These are phyloP conservation scores for Apamea anceps DNA, from an alignment of 2,888 invertebrate genomes.

Conservation along the genomic window DNA sequence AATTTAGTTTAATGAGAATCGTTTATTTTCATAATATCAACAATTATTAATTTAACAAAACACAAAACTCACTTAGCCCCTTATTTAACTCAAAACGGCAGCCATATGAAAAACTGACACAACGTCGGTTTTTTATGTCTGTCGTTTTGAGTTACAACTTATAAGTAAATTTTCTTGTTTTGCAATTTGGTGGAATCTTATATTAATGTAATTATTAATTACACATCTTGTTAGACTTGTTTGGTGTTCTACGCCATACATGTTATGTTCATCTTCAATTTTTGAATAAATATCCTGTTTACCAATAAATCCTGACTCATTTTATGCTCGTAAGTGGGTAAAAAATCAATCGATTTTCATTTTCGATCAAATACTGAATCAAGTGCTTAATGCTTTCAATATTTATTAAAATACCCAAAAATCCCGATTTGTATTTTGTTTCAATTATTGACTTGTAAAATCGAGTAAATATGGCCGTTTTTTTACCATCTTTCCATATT, in stretches of 20 bases:
- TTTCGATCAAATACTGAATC: constrained; percentile 7
- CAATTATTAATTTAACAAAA: too few relatives aligned
- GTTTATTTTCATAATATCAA: too few relatives aligned
- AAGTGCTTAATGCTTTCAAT: constrained; percentile 5
- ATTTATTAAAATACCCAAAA: constrained; percentile 6
- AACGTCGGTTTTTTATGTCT: too few relatives aligned
- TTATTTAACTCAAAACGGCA: too few relatives aligned
- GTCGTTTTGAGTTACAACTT: background rate
- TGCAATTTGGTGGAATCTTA: constrained; percentile 1
- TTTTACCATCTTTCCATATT: constrained; percentile 2
- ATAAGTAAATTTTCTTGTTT: background rate
- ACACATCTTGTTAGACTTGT: background rate
- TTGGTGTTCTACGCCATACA: too few relatives aligned
- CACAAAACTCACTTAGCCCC: background rate
- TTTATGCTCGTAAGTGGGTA: background rate
- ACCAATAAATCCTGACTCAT: background rate
- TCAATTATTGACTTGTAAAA: constrained; percentile 7
- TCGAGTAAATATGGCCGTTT: background rate
- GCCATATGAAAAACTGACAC: too few relatives aligned
- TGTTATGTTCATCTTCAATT: too few relatives aligned
- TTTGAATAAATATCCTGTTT: too few relatives aligned
- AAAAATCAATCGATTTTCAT: constrained; percentile 2
- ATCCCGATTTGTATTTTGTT: constrained; percentile 14
- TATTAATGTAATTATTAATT: background rate
- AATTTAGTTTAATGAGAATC: too few relatives aligned